Percentiles rank a stretch among this genome's conserved stretches.
Evolutionary conservation across 1,140 invertebrate genomes (phyloP).

Genomic region (Formica exsecta): DNA sequence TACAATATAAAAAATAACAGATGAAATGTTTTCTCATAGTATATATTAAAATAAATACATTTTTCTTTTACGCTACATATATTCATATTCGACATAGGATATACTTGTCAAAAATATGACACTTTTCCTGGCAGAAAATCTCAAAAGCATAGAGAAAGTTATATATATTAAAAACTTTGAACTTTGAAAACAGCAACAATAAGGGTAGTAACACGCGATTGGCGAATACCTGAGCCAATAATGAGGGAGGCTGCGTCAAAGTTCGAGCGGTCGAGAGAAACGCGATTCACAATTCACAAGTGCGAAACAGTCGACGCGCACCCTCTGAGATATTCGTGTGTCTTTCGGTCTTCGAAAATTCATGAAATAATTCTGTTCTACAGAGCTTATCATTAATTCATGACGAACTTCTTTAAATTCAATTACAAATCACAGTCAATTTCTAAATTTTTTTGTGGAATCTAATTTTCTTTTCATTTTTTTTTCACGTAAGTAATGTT

Average conservation of each 20-base stretch:
- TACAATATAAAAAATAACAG: background rate
- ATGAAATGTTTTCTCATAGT: background rate
- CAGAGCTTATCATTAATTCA: background rate
- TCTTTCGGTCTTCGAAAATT: background rate
- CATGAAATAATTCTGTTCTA: background rate
- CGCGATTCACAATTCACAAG: slow-evolving; percentile 13
- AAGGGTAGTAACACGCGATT: slow-evolving; percentile 21
- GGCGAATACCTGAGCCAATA: slow-evolving; percentile 21
- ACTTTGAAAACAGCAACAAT: background rate
- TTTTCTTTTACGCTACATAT: background rate
- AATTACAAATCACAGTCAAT: background rate
- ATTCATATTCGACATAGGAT: background rate
- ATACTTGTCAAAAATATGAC: background rate
- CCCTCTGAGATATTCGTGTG: slow-evolving; percentile 54
- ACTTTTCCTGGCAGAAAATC: background rate
- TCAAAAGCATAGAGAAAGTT: background rate
- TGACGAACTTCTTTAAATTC: background rate
- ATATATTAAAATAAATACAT: background rate
- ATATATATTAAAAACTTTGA: background rate
- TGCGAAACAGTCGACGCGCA: slow-evolving; percentile 68
- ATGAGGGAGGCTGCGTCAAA: slow-evolving; percentile 9
- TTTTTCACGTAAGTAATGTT: background rate
- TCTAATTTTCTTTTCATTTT: background rate
- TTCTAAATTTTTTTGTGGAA: background rate
- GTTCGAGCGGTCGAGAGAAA: background rate